Evolutionary conservation across 2,888 invertebrate genomes (phyloP), one percentile per base, ranked within the genome.

Genomic region (Alcis repandata): DNA sequence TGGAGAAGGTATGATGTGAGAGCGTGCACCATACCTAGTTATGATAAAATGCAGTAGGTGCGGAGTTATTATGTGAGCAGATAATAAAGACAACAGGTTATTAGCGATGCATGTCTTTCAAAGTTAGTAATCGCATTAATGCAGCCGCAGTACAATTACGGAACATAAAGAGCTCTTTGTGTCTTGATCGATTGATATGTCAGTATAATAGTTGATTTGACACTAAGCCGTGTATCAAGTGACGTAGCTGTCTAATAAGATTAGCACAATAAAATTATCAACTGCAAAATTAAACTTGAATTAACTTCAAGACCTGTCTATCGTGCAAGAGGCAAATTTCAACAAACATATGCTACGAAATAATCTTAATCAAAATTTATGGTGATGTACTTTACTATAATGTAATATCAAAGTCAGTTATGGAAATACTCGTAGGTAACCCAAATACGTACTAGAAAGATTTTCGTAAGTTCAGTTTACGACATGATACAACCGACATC

Each of bases 101-200:
- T 3, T 20, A 20, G 10, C 43, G 43, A 43, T 19, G 11, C 60
- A 54, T 20, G 45, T 63, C 56, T 66, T 69, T 70, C 68, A 63
- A 68, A 69, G 63, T 53, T 43, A 61, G 46, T 74, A 75, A 77
- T 77, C 75, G 68, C 61, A 77, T 76, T 77, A 75, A 62, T 67
- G 67, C 73, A 73, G 63, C 62, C 59, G 63, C 68, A 69, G 73
- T 75, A 77, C 73, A 67, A 70, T 62, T 68, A 70, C 59, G 61
- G 73, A 70, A 74, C 72, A 74, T 76, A 79, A 78, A 73, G 74
- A 73, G 69, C 59, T 73, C 76, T 77, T 79, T 70, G 62, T 80
- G 72, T 74, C 67, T 38, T 63, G 56, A 69, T 74, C 69, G 46
- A 72, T 69, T 63, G 46, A 67, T 71, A 73, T 70, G 74, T 70